These are phyloP conservation scores for Urophycis tenuis DNA, from an alignment of 2,797 vertebrate species.

Conservation along the genomic window DNA sequence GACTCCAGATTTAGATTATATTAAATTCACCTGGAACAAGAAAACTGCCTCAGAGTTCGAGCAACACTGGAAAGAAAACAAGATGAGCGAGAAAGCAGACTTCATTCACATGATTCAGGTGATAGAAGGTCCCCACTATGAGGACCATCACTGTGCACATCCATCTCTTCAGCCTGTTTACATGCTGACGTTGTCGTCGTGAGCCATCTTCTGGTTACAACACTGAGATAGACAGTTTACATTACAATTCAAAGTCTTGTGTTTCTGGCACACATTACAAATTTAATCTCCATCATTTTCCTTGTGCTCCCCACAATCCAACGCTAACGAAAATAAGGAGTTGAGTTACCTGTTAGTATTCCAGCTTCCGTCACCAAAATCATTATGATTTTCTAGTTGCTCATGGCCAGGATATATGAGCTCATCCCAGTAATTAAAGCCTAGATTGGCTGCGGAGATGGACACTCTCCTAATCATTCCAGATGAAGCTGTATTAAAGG, in stretches of 20 bases:
- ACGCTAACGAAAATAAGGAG: not conserved
- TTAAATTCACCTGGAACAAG: constrained; percentile 82
- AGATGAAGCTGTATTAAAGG: not conserved
- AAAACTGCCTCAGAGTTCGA: constrained; percentile 85
- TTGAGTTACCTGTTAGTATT: not conserved
- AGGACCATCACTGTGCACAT: not conserved
- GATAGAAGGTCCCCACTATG: not conserved
- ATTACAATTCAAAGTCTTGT: not conserved
- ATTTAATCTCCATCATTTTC: too few relatives aligned
- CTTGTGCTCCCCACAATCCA: not conserved
- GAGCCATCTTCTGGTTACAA: not conserved
- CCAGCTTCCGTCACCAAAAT: not conserved
- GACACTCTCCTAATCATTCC: not conserved
- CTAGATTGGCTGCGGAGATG: not conserved
- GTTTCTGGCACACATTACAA: not conserved
- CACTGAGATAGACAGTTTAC: not conserved
- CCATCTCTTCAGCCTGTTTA: not conserved
- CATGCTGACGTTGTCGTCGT: not conserved
- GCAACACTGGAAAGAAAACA: constrained; percentile 69
- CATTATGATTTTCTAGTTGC: not conserved
- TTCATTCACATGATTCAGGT: constrained; percentile 97
- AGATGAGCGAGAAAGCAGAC: constrained; percentile 76
- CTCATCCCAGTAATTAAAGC: not conserved
- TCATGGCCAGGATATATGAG: not conserved
- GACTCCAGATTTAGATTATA: constrained; percentile 71